Evolutionary conservation across 1,140 invertebrate species (phyloP), one percentile per base, ranked within the genome.

Genomic region (Tenebrio molitor): DNA sequence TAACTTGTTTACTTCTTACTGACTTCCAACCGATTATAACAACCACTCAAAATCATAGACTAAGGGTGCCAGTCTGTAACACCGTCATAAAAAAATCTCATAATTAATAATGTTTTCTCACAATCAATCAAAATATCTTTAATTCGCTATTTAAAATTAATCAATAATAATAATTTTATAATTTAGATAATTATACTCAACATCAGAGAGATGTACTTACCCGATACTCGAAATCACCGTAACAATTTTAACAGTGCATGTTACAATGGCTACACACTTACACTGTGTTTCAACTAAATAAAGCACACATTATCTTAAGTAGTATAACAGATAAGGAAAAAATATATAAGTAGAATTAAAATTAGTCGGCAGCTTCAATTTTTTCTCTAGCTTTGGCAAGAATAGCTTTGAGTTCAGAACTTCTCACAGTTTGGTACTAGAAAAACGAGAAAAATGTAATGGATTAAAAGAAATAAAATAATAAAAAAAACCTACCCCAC

Each of bases 401-500:
- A 12, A 79, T 75, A 10, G 74, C 71, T 44, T 75, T 70, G 21
- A 81, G 68, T 63, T 81, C 80, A 12, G 76, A 74, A 2, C 69
- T 63, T 29, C 80, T 73, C 6, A 78, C 69, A 8, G 80, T 80
- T 74, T 80, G 76, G 66, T 77, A 81, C 80, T 81, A 64, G 68
- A 77, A 75, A 65, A 72, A 69, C n/a, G 29, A 46, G 3, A 67
- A 66, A 42, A 29, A 2, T 29, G 6, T 8, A 42, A 15, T 42
- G 0, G 1, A 25, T 36, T 23, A 1, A n/a, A n/a, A n/a, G n/a
- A 16, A 25, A 8, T 46, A 16, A 25, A 62, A 23, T 14, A 25
- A 17, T 15, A 33, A 15, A 39, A 1, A n/a, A 19, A 8, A 83
- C 85, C 87, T 87, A 95, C 94, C 85, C 91, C 92, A 74, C 89